phyloP scores from a whole-genome alignment of 1,140 invertebrate genomes.

The Plodia interpunctella region DNA sequence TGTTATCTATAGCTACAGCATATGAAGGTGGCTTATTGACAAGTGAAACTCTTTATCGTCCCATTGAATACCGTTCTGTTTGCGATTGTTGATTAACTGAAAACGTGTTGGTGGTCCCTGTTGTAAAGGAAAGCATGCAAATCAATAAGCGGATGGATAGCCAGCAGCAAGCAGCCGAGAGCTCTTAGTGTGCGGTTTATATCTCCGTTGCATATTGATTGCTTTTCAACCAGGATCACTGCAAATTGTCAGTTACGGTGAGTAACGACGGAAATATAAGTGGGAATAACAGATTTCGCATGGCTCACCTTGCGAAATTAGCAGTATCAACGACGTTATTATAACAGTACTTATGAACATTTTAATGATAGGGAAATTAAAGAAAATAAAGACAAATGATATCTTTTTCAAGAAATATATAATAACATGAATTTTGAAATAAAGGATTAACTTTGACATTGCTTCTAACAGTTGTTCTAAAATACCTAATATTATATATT shows the following conservation, averaged over 20 bases:
- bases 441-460: no score
- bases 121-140: slow-evolving; percentile 61
- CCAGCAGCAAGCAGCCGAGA: slow-evolving; percentile 49
- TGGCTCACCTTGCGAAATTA: no score
- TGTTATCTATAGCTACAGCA: slow-evolving; percentile 41
- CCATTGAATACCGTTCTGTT: slow-evolving; percentile 49
- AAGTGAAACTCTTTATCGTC: slow-evolving; percentile 67
- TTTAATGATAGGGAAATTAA: no score
- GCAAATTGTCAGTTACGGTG: slow-evolving; percentile 49
- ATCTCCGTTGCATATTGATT: slow-evolving; percentile 70
- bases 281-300: background rate
- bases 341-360: no score
- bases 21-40: slow-evolving; percentile 62
- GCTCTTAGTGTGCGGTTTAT: slow-evolving; percentile 61
- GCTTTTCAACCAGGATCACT: slow-evolving; percentile 46
- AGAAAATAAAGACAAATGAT: no score
- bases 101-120: slow-evolving; percentile 61
- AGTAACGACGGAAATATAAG: slow-evolving; percentile 30
- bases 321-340: no score
- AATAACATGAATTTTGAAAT: no score
- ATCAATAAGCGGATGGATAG: slow-evolving; percentile 67
- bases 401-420: no score
- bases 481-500: no score
- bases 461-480: no score
- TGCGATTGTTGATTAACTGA: slow-evolving; percentile 56